These are phyloP conservation scores for Leptinotarsa defecta DNA, from an alignment of 1,140 invertebrate species.

Conservation along the genomic window DNA sequence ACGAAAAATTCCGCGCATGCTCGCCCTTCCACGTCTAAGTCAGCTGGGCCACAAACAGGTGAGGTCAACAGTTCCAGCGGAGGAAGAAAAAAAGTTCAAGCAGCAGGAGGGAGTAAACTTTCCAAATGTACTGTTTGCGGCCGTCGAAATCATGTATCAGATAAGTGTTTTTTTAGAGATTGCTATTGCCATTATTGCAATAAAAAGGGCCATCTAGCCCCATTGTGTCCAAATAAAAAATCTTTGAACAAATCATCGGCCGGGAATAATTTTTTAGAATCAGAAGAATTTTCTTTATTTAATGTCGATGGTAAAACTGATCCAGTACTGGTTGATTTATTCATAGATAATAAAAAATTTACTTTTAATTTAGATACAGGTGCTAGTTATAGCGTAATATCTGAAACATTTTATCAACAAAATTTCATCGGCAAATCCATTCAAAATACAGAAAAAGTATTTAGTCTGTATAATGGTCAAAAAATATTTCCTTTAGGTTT, in stretches of 20 bases:
- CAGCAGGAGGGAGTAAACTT: too few species aligned
- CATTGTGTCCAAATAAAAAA: slow-evolving; percentile 2
- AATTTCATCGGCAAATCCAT: slow-evolving; percentile 10
- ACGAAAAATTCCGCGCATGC: too few species aligned
- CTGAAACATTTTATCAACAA: slow-evolving; percentile 18
- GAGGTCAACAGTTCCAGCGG: too few species aligned
- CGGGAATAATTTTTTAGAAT: slow-evolving; percentile 5
- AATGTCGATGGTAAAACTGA: slow-evolving; percentile 11
- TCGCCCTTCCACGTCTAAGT: too few species aligned
- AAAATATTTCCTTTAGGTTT: slow-evolving; percentile 9
- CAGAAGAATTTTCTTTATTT: slow-evolving; percentile 12
- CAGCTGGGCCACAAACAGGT: too few species aligned
- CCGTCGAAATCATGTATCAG: too few species aligned
- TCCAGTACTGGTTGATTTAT: not conserved
- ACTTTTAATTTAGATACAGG: slow-evolving; percentile 21
- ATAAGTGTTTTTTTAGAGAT: too few species aligned
- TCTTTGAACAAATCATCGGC: not conserved
- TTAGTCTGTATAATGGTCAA: slow-evolving; percentile 23
- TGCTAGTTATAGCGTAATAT: slow-evolving; percentile 18
- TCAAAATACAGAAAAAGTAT: slow-evolving; percentile 9
- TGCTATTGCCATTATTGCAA: not conserved
- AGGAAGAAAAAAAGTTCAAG: too few species aligned
- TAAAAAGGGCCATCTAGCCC: not conserved
- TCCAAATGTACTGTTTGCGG: too few species aligned
- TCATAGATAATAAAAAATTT: slow-evolving; percentile 6